phyloP scores from a whole-genome alignment of 2,888 invertebrate genomes.

The Odontothrips loti region DNA sequence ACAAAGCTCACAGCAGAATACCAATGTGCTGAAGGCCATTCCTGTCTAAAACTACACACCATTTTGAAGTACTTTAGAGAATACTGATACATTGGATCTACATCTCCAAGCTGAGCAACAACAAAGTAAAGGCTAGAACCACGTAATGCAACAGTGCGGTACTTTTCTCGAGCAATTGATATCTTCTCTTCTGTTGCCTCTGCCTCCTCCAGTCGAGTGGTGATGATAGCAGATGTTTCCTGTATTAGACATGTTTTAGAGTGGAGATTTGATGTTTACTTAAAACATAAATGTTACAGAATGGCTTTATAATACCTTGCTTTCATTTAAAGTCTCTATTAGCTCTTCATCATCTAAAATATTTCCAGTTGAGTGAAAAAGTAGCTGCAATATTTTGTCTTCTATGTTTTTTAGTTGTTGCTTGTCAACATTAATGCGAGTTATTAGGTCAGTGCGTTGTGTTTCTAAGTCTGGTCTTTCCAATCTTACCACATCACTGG shows the following conservation, averaged over 20 bases:
- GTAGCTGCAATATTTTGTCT: conserved; percentile 78
- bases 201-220: conserved; percentile 78
- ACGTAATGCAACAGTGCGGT: conserved; percentile 77
- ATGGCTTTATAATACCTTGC: conserved; percentile 54
- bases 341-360: conserved; percentile 91
- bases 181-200: conserved; percentile 83
- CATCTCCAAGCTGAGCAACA: conserved; percentile 79
- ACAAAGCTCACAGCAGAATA: neutral
- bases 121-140: conserved; percentile 90
- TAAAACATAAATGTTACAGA: neutral
- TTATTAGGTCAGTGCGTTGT: conserved; percentile 74
- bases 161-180: conserved; percentile 79
- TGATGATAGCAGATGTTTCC: conserved; percentile 88
- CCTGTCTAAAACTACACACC: conserved; percentile 44
- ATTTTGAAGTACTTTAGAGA: conserved; percentile 84
- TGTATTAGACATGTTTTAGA: conserved; percentile 42
- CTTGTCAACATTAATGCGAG: conserved; percentile 80
- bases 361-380: conserved; percentile 81
- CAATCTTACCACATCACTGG: conserved; percentile 79
- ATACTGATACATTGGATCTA: conserved; percentile 96
- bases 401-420: conserved; percentile 79
- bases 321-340: conserved; percentile 83
- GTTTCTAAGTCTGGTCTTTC: conserved; percentile 84
- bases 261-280: neutral
- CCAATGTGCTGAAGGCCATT: neutral